phyloP scores from a whole-genome alignment of 2,113 vertebrate genomes.

The Odontesthes bonariensis region DNA sequence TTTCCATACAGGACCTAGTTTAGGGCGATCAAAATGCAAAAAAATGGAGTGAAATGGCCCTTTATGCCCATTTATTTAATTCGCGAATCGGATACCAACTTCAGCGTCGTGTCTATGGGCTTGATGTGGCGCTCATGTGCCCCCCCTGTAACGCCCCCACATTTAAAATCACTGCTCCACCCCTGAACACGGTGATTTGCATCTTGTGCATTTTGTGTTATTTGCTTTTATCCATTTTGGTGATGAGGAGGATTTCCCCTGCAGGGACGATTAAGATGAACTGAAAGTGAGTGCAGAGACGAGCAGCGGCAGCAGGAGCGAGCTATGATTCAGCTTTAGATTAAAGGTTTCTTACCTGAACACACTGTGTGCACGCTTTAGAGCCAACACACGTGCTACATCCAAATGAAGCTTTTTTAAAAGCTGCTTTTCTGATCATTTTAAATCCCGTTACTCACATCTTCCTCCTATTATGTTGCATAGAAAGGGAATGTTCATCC shows the following conservation, averaged over 20 bases:
- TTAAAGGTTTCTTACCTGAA: slow-evolving; percentile 8
- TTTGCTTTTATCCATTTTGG: slow-evolving; percentile 38
- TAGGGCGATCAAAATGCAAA: too few relatives aligned
- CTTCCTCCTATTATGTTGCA: too few relatives aligned
- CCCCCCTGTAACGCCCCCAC: too few relatives aligned
- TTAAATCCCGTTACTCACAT: too few relatives aligned
- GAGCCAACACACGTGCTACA: slow-evolving; percentile 7
- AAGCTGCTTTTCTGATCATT: background rate
- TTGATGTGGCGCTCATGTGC: too few relatives aligned
- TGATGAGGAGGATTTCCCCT: slow-evolving; percentile 36
- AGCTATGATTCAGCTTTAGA: slow-evolving; percentile 1
- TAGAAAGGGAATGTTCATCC: too few relatives aligned
- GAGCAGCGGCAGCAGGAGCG: slow-evolving; percentile 9
- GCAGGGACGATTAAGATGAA: slow-evolving; percentile 37
- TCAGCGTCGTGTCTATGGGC: too few relatives aligned
- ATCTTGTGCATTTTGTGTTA: slow-evolving; percentile 31
- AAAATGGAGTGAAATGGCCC: too few relatives aligned
- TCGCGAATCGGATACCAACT: too few relatives aligned
- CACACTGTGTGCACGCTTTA: background rate
- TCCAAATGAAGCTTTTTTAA: background rate
- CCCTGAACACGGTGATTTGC: slow-evolving; percentile 9
- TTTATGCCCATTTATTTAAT: too few relatives aligned
- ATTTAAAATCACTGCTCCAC: too few relatives aligned
- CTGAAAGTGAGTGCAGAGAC: slow-evolving; percentile 23
- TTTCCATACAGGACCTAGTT: too few relatives aligned